These are phyloP conservation scores for Eupristina koningsbergeri DNA, from an alignment of 1,140 invertebrate genomes.

Conservation along the genomic window DNA sequence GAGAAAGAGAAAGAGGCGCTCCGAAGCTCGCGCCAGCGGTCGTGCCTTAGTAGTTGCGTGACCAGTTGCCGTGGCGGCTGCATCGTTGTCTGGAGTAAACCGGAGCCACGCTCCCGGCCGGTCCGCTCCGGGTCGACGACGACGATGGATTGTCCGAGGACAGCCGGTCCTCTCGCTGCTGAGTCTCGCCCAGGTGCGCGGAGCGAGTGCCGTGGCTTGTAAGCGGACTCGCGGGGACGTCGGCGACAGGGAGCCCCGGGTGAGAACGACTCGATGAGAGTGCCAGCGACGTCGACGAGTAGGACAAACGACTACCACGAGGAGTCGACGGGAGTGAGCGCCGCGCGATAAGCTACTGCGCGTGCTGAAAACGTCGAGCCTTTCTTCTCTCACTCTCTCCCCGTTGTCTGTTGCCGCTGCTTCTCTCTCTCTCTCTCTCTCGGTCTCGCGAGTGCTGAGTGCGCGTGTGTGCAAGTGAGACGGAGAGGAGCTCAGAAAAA, in stretches of 20 bases:
- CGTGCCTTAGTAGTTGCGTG: slow-evolving; percentile 54
- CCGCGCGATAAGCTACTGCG: slow-evolving; percentile 52
- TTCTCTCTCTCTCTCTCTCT: neutral
- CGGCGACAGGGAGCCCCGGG: too few species aligned
- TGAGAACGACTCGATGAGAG: slow-evolving; percentile 27
- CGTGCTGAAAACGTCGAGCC: slow-evolving; percentile 64
- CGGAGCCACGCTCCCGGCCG: slow-evolving; percentile 46
- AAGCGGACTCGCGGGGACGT: slow-evolving; percentile 23
- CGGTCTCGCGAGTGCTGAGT: slow-evolving; percentile 2
- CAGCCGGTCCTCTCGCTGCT: neutral
- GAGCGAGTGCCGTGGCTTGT: slow-evolving; percentile 18
- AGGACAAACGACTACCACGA: neutral
- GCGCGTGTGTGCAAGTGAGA: neutral
- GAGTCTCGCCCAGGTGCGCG: neutral
- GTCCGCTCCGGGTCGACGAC: slow-evolving; percentile 6
- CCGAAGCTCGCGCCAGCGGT: neutral
- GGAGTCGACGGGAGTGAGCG: neutral
- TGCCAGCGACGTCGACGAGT: slow-evolving; percentile 14
- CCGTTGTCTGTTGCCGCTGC: too few species aligned
- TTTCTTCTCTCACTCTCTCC: neutral
- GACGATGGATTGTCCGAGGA: slow-evolving; percentile 23
- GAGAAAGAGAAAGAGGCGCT: slow-evolving; percentile 43
- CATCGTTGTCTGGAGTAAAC: neutral
- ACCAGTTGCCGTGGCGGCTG: slow-evolving; percentile 62
- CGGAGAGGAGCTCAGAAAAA: slow-evolving; percentile 64